Evolutionary conservation across 1,140 invertebrate genomes (phyloP).

Genomic region (Drosophila repleta): DNA sequence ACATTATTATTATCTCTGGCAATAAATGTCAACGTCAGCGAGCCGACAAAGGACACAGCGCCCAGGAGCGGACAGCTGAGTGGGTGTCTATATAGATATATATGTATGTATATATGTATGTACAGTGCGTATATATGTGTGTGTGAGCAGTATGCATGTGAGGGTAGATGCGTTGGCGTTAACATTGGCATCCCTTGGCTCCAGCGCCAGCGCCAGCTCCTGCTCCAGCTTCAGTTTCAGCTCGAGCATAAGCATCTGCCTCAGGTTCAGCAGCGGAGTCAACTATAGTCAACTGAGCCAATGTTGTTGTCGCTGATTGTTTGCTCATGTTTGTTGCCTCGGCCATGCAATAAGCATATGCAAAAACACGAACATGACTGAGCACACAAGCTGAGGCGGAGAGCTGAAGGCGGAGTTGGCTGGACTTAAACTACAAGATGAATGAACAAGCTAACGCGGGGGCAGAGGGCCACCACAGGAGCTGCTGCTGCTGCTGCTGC

Average conservation of each 20-base stretch:
- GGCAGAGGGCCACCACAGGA: conserved; percentile 1
- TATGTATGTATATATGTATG: conserved; percentile 31
- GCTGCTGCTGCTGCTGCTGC: conserved; percentile 1
- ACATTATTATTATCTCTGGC: conserved; percentile 83
- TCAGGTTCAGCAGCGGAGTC: conserved; percentile 1
- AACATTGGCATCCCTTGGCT: conserved; percentile 24
- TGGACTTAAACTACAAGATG: conserved; percentile 55
- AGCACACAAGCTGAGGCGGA: conserved; percentile 7
- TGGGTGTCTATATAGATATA: conserved; percentile 41
- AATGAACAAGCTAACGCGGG: conserved; percentile 34
- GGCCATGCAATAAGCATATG: conserved; percentile 37
- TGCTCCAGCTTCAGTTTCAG: conserved; percentile 2
- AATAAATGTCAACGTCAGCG: conserved; percentile 82
- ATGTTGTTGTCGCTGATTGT: conserved; percentile 38
- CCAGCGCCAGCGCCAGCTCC: conserved; percentile 11
- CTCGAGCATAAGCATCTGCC: no score
- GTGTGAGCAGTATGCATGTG: conserved; percentile 19
- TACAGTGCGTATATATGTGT: conserved; percentile 31
- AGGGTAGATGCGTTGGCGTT: conserved; percentile 19
- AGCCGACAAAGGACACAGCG: conserved; percentile 69
- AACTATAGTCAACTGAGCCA: conserved; percentile 3
- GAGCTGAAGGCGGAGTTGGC: neutral
- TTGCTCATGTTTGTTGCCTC: conserved; percentile 40
- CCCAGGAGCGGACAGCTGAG: conserved; percentile 34
- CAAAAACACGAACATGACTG: conserved; percentile 22